phyloP scores from a whole-genome alignment of 2,888 invertebrate species.

The Polietes domitor region DNA sequence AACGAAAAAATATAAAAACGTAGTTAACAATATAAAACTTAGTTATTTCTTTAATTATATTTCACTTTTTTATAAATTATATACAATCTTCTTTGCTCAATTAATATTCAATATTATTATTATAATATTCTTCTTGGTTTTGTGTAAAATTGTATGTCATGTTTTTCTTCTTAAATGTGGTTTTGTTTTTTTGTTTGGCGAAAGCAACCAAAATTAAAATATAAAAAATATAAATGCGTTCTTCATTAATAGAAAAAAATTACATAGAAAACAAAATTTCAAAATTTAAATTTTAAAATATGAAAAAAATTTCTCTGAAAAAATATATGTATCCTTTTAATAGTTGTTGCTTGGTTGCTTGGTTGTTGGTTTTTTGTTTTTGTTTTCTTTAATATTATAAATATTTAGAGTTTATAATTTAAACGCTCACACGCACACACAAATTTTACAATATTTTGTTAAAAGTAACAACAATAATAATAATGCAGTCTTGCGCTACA shows the following conservation, averaged over 20 bases:
- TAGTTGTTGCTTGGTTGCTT: no score
- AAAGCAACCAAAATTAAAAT: not conserved
- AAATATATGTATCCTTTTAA: not conserved
- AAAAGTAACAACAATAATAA: constrained; percentile 3
- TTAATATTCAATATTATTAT: not conserved
- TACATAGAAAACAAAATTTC: not conserved
- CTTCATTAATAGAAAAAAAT: not conserved
- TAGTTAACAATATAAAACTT: not conserved
- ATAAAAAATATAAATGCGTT: not conserved
- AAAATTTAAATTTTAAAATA: not conserved
- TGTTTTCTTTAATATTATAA: constrained; percentile 3
- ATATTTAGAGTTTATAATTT: not conserved
- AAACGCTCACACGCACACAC: not conserved
- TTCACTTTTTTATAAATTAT: not conserved
- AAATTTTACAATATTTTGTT: not conserved
- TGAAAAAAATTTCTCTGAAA: not conserved
- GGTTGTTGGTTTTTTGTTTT: no score
- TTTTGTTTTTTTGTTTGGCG: not conserved
- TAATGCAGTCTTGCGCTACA: constrained; percentile 71
- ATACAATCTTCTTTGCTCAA: not conserved
- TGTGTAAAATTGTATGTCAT: not conserved
- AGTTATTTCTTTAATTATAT: not conserved
- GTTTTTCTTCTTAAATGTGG: not conserved
- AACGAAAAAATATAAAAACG: not conserved
- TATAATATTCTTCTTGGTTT: not conserved